Evolutionary conservation across 64 coral and sea anemone species (phyloP).

Genomic region (Stichodactyla helianthus): DNA sequence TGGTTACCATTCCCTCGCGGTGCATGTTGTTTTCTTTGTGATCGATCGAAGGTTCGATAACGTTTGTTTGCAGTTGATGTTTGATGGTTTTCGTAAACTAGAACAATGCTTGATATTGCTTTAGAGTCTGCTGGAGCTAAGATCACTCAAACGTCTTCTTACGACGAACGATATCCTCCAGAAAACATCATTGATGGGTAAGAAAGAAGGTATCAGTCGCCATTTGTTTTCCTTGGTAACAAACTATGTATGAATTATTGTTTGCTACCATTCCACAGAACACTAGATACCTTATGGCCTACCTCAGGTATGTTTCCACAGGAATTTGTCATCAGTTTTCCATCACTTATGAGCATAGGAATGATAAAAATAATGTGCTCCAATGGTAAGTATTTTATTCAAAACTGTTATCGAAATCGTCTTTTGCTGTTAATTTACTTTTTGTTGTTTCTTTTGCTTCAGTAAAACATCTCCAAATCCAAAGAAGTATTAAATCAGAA

Average conservation of each 20-base stretch:
- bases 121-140: slow-evolving; percentile 75
- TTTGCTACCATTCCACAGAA: slow-evolving; percentile 8
- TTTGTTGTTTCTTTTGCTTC: slow-evolving; percentile 11
- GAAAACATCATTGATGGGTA: slow-evolving; percentile 99
- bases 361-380: slow-evolving; percentile 68
- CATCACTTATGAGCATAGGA: slow-evolving; percentile 80
- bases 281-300: slow-evolving; percentile 86
- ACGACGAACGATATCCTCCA: slow-evolving; percentile 85
- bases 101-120: slow-evolving; percentile 68
- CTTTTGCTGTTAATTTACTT: background rate
- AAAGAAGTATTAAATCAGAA: slow-evolving; percentile 51
- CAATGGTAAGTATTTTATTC: slow-evolving; percentile 61
- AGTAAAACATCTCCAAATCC: slow-evolving; percentile 62
- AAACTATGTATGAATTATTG: background rate
- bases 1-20: background rate
- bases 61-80: background rate
- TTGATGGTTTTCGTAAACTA: background rate
- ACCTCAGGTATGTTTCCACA: slow-evolving; percentile 87
- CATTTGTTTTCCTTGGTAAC: slow-evolving; percentile 6
- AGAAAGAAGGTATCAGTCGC: background rate
- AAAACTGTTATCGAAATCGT: background rate
- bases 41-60: background rate
- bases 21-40: background rate
- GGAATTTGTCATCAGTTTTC: slow-evolving; percentile 88
- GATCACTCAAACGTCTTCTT: slow-evolving; percentile 68